Evolutionary conservation across 2,797 vertebrate genomes (phyloP), one percentile per base, ranked within the genome.

Genomic region (Decapterus maruadsi): DNA sequence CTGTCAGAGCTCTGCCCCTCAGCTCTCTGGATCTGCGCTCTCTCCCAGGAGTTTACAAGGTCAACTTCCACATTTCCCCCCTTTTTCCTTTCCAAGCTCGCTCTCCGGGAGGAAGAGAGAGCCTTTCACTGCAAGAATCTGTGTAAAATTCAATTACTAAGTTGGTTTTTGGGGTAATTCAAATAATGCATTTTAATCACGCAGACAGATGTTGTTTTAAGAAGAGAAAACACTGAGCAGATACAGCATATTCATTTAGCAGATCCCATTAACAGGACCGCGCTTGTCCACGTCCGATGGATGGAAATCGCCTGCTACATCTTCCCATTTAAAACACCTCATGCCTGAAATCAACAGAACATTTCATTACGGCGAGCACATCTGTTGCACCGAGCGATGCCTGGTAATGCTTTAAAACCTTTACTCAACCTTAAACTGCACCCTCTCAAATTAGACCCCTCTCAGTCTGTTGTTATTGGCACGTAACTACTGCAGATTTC

Each of bases 401-500:
- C 90, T 89, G 81, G 81, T 86, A 91, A 92, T 88, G 83, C 89
- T 90, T 85, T 94, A 90, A 94, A 92, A 80, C 85, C 64, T 83
- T 87, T 76, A 87, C 71, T 81, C 87, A 87, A 90, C 91, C 93
- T 79, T 83, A 84, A 83, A 87, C 77, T 88, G 83, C 87, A 82
- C 86, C 78, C 89, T 85, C 90, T 92, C 87, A 80, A 90, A 92
- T 92, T 91, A 92, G 87, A 87, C 62, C 86, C 81, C 86, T 87
- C 80, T 86, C 82, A 78, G 89, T 66, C 0, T 94, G 94, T 96
- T 95, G 83, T 91, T 90, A 85, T 94, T 96, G 95, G 95, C 95
- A 94, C 89, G 36, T 87, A 91, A 83, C 91, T 87, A 87, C 90
- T 87, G 90, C 76, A 82, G 95, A 97, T 95, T 72, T 86, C 83